Base-by-base conservation (phyloP, 2,888 invertebrate genomes). In the Anagyrus pseudococci region DNA sequence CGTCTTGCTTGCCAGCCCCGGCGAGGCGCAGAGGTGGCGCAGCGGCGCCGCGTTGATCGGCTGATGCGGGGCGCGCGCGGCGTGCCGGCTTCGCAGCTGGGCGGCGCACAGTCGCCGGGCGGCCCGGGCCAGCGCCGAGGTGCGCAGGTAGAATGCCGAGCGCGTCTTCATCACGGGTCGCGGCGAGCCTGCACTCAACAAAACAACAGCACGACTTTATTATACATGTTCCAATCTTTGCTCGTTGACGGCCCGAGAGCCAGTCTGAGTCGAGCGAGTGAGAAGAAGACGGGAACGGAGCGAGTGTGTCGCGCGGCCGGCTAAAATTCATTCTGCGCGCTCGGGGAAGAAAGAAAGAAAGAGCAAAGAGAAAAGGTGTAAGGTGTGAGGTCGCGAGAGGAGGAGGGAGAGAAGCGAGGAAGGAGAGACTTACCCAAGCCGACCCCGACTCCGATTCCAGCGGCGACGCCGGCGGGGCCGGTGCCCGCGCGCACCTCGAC, bases 111-210 rank as follows among this genome's bases (percentile, higher is more conserved):
- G 85, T 68, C 94, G 86, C 66, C 97, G 88, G 58, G 96, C 95
- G 68, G 96, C 89, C 72, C 94, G 88, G 65, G 96, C 96, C 79
- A 94, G 86, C 63, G 94, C 90, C 75, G 96, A 95, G 58, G 94
- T 96, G 81, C 93, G 91, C 77, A 97, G 86, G 85, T 95, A 96
- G 85, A 98, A 97, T 65, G 97, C 96, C 71, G 96, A 95, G 76
- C 97, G 88, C 57, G 97, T 97, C 85, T 97, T 97, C 95, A 96
- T 95, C 48, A 97, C 94, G 56, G 97, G 96, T 60, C 96, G 87
- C 64, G 96, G 91, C 50, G 91, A 91, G 33, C 79, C 79, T 44
- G 73, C 73, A 2, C 79, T 33, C 33, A 33, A 33, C 33, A 8
- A 33, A 33, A 33, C 13, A 8, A 43, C 2, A 19, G 4, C 15